Evolutionary conservation across 2,113 vertebrate genomes (phyloP).

Genomic region (Plecturocebus donacophilus): DNA sequence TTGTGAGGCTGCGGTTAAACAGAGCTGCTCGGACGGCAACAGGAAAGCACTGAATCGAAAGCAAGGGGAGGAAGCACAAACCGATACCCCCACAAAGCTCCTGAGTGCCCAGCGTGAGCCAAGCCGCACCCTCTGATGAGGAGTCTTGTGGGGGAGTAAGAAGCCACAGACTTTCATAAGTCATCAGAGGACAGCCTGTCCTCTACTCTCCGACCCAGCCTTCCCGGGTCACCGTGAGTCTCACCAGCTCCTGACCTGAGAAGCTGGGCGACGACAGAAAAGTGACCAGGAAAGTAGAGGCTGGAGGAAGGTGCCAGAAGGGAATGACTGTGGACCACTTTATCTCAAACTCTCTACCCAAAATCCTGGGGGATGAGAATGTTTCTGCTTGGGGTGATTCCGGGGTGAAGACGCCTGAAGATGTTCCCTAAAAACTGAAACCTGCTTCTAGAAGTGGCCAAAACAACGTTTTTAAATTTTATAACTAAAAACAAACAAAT

Average conservation of each 20-base stretch:
- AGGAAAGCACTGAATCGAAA: constrained; percentile 79
- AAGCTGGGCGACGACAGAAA: neutral
- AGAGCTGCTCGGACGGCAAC: constrained; percentile 62
- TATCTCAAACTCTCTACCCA: neutral
- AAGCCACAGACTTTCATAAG: constrained; percentile 68
- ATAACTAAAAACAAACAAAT: neutral
- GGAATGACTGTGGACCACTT: neutral
- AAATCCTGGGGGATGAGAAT: no score
- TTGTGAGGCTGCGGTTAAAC: constrained; percentile 54
- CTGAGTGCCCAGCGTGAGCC: constrained; percentile 66
- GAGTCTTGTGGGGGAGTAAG: constrained; percentile 50
- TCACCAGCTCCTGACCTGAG: neutral
- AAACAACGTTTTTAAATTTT: neutral
- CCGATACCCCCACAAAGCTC: constrained; percentile 77
- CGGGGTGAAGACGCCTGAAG: neutral
- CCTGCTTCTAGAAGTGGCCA: neutral
- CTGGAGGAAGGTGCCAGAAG: neutral
- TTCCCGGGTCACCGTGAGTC: neutral
- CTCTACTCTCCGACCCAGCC: neutral
- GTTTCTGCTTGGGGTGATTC: neutral
- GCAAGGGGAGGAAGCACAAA: constrained; percentile 78
- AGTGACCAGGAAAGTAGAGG: neutral
- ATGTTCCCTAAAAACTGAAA: neutral
- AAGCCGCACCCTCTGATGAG: constrained; percentile 57
- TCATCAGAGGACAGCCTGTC: neutral